phyloP scores from a whole-genome alignment of 1,140 invertebrate species.

The Drosophila nannoptera region DNA sequence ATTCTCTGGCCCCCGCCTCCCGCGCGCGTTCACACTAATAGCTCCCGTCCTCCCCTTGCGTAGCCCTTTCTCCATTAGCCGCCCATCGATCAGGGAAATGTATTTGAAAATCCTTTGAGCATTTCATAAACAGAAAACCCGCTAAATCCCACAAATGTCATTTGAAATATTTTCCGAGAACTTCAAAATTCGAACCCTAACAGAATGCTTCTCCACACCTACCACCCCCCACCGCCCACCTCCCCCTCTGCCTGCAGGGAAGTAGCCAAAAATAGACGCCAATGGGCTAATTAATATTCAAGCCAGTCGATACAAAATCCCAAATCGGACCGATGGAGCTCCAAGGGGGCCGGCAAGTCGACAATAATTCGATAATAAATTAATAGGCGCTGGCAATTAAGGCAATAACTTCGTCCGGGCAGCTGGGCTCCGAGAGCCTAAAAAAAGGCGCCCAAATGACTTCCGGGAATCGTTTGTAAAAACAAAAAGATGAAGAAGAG shows the following conservation, averaged over 20 bases:
- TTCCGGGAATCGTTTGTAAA: constrained; percentile 58
- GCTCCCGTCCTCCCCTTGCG: constrained; percentile 18
- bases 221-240: no score
- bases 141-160: constrained; percentile 61
- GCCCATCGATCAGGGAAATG: constrained; percentile 51
- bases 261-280: constrained; percentile 49
- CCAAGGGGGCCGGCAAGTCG: constrained; percentile 12
- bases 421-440: constrained; percentile 52
- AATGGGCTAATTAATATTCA: constrained; percentile 37
- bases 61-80: constrained; percentile 49
- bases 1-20: neutral
- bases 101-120: constrained; percentile 59
- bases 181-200: no score
- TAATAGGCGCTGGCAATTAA: constrained; percentile 64
- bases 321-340: constrained; percentile 9
- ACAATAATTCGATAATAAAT: constrained; percentile 68
- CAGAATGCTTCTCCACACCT: no score
- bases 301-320: constrained; percentile 29
- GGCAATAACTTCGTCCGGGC: constrained; percentile 33
- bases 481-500: constrained; percentile 18
- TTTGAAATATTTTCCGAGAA: constrained; percentile 32
- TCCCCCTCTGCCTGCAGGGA: neutral
- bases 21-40: constrained; percentile 43
- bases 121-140: constrained; percentile 68
- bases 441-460: constrained; percentile 60